Evolutionary conservation across 2,888 invertebrate genomes (phyloP), one percentile per base, ranked within the genome.

Genomic region (Graphium colonna): DNA sequence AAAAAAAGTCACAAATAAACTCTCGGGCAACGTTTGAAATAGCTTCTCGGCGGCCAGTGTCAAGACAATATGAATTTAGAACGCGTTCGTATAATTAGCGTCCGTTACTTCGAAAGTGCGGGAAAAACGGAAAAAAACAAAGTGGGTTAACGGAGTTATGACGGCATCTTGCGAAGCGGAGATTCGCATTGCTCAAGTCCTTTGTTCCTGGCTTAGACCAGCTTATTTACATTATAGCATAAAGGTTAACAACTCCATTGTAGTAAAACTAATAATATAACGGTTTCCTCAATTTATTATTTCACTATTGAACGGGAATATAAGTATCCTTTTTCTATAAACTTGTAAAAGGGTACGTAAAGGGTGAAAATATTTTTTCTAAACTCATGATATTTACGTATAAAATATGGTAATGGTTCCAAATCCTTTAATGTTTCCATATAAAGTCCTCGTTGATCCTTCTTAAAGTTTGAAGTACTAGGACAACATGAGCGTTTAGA

Each of bases 361-460:
- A n/a, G n/a, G n/a, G n/a, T n/a, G n/a, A n/a, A n/a, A n/a, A n/a
- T n/a, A n/a, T n/a, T n/a, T n/a, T n/a, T n/a, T n/a, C n/a, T n/a
- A n/a, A n/a, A n/a, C n/a, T n/a, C n/a, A n/a, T n/a, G n/a, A n/a
- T n/a, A n/a, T n/a, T n/a, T n/a, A n/a, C n/a, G n/a, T n/a, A n/a
- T n/a, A n/a, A n/a, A n/a, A n/a, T n/a, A n/a, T n/a, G n/a, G n/a
- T n/a, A n/a, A n/a, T n/a, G n/a, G n/a, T n/a, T n/a, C n/a, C n/a
- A n/a, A n/a, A n/a, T n/a, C n/a, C n/a, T n/a, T n/a, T n/a, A n/a
- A n/a, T n/a, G n/a, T n/a, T n/a, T n/a, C n/a, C n/a, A n/a, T n/a
- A n/a, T n/a, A n/a, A n/a, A n/a, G n/a, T 74, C 75, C 73, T 75
- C 75, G 71, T 57, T 73, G 73, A 80, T 88, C 88, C 88, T 88